phyloP scores from a whole-genome alignment of 1,140 invertebrate species.

The Musca domestica region DNA sequence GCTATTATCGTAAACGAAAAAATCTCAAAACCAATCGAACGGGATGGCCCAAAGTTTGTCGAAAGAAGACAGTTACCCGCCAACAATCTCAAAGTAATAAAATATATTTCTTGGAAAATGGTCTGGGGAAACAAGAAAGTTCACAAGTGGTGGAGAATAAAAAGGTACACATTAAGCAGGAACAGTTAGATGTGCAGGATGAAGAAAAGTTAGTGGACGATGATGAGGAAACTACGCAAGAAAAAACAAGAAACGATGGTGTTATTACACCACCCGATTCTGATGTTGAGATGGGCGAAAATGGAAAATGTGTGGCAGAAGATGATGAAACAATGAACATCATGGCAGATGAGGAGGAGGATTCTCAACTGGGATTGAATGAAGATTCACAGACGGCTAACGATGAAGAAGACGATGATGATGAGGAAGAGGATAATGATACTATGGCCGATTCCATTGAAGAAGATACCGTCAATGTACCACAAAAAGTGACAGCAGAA shows the following conservation, averaged over 20 bases:
- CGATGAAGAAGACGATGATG: conserved; percentile 36
- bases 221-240: conserved; percentile 24
- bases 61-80: conserved; percentile 31
- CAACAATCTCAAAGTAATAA: conserved; percentile 29
- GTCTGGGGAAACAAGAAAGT: conserved; percentile 31
- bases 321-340: conserved; percentile 6
- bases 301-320: neutral
- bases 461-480: conserved; percentile 24
- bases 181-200: neutral
- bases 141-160: conserved; percentile 30
- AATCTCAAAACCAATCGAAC: conserved; percentile 58
- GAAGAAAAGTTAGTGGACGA: conserved; percentile 2
- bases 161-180: neutral
- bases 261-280: conserved; percentile 42
- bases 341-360: neutral
- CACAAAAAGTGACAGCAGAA: conserved; percentile 3
- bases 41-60: conserved; percentile 63
- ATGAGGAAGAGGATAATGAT: conserved; percentile 23
- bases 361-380: neutral
- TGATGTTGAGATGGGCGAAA: conserved; percentile 19
- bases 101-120: conserved; percentile 34
- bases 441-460: conserved; percentile 39
- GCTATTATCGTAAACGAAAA: conserved; percentile 45
- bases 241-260: conserved; percentile 28
- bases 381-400: conserved; percentile 7